Base-by-base conservation (phyloP, 2,888 invertebrate species). In the Chouioia cunea region DNA sequence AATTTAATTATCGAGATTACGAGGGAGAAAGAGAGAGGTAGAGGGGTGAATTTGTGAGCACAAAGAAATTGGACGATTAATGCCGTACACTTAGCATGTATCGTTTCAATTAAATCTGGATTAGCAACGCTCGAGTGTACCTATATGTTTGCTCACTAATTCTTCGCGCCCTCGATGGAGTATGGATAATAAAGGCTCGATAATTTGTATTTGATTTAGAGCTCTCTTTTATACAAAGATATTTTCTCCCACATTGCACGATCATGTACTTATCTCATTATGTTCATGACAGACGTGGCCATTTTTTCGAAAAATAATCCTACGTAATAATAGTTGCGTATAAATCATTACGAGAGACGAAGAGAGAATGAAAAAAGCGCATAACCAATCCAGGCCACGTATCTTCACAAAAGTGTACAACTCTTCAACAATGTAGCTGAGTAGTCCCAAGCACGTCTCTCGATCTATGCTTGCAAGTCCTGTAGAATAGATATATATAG, bases 371-470 rank as follows among this genome's bases (percentile, higher is more conserved):
- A 71, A 36, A 36, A 36, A 36, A 3, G 36, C 12, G n/a, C 4
- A 64, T 67, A 68, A 64, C 59, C 59, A 67, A 72, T 69, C 68
- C 72, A 68, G 69, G 20, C 60, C 72, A 69, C 69, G 68, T 69
- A 60, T 57, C 47, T 20, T 59, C 64, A 67, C 71, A 67, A 67
- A 71, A 67, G 67, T 62, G 46, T 44, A 52, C 68, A 22, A 52
- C 60, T 54, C 60, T 36, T 16, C 23, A 43, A 16, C 54, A 68
- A 50, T 44, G 48, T 44, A 44, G 47, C n/a, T n/a, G n/a, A n/a
- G n/a, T n/a, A n/a, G 46, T 23, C 53, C 23, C 15, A 60, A 44
- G 54, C 70, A 70, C 60, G 73, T 75, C 73, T 73, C 75, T 56
- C 48, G 44, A 68, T 68, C 50, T 44, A 52, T 43, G 62, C 48